These are phyloP conservation scores for Melanotaenia trifasciata DNA, from an alignment of 2,797 vertebrate genomes.

Conservation along the genomic window DNA sequence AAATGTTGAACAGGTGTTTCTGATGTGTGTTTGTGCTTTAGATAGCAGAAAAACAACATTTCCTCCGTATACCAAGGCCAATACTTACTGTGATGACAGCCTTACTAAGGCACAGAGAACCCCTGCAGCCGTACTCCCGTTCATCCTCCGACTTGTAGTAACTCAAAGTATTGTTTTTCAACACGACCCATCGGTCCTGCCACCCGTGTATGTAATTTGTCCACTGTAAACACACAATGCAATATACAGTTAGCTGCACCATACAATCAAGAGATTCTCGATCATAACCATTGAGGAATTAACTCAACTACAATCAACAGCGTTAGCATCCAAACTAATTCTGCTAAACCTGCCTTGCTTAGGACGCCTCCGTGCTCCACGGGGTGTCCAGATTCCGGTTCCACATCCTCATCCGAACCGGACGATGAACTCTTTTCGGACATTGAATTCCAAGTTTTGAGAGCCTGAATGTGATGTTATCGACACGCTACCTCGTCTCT, in stretches of 20 bases:
- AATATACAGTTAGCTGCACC: constrained; percentile 1
- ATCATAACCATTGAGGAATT: neutral
- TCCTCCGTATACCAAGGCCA: neutral
- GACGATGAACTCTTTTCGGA: constrained; percentile 97
- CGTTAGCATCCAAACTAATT: neutral
- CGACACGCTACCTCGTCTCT: neutral
- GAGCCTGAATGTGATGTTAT: constrained; percentile 11
- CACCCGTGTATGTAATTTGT: constrained; percentile 99
- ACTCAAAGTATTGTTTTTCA: constrained; percentile 94
- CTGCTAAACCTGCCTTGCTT: constrained; percentile 87
- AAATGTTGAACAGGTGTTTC: constrained; percentile 33
- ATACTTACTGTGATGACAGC: constrained; percentile 94
- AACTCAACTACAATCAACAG: neutral
- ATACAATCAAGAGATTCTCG: neutral
- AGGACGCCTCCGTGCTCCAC: constrained; percentile 92
- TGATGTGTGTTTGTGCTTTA: neutral
- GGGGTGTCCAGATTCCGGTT: constrained; percentile 90
- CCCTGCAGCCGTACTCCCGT: constrained; percentile 95
- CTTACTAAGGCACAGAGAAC: constrained; percentile 96
- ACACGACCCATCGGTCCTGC: constrained; percentile 98
- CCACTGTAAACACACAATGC: constrained; percentile 85
- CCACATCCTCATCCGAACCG: constrained; percentile 95
- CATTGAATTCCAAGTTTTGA: constrained; percentile 81
- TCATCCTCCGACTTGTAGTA: constrained; percentile 99
- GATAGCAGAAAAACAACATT: neutral